A percentile compares a stretch with the other conserved stretches of the same genome.
phyloP scores from a whole-genome alignment of 1,140 invertebrate genomes.

The Drosophila repletoides region DNA sequence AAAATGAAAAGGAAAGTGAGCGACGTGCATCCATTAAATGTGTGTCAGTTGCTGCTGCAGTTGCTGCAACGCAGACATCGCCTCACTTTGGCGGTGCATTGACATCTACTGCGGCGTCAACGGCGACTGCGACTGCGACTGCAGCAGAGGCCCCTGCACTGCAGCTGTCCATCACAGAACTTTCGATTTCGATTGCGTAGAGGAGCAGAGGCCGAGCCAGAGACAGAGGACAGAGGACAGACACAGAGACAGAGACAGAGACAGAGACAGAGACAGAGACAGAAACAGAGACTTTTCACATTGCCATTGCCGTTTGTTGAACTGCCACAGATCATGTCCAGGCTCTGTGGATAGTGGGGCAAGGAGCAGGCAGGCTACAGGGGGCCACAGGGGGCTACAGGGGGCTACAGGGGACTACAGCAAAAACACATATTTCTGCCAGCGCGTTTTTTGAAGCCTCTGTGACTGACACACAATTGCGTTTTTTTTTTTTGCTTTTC shows the following conservation, averaged over 20 bases:
- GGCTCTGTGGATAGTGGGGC: conserved; percentile 3
- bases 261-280: conserved; percentile 14
- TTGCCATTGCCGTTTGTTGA: conserved; percentile 13
- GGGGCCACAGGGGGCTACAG: conserved; percentile 56
- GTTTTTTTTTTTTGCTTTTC: conserved; percentile 42
- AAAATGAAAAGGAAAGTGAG: conserved; percentile 69
- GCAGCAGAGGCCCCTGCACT: conserved; percentile 22
- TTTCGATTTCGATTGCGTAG: conserved; percentile 80
- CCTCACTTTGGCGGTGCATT: neutral
- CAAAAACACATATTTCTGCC: conserved; percentile 69
- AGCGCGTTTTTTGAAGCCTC: conserved; percentile 53
- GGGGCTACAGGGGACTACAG: conserved; percentile 54
- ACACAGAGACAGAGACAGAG: too few relatives aligned
- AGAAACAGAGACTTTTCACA: conserved; percentile 4
- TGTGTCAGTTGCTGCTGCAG: conserved; percentile 58
- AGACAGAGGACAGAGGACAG: too few relatives aligned
- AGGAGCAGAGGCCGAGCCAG: conserved; percentile 18
- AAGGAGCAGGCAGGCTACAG: conserved; percentile 5
- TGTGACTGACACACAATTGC: conserved; percentile 77
- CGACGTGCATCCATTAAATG: conserved; percentile 77
- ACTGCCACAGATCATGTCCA: conserved; percentile 39
- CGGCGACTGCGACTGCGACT: too few relatives aligned
- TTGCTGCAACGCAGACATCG: neutral
- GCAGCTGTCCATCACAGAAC: conserved; percentile 79
- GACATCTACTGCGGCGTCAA: neutral